Percentiles rank a stretch among this genome's conserved stretches.
phyloP scores from a whole-genome alignment of 2,113 vertebrate species.

The Nesogale talazaci region DNA sequence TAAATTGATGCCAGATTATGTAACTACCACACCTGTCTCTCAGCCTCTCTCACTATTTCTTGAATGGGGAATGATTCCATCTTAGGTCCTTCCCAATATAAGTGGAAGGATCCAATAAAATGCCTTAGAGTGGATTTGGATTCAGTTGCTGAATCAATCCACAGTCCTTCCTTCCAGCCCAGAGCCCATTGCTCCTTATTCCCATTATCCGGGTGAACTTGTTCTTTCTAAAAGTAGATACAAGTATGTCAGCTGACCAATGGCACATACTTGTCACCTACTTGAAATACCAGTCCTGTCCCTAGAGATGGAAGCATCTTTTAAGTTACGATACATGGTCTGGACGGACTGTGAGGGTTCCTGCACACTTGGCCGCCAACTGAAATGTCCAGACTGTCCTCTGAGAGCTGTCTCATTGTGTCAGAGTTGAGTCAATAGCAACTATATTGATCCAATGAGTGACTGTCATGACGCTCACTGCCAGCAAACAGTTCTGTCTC shows the following conservation, averaged over 20 bases:
- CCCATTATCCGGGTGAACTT: not conserved
- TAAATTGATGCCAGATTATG: too few relatives aligned
- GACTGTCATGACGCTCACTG: not conserved
- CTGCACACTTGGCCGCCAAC: not conserved
- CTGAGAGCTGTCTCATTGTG: not conserved
- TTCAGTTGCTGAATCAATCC: not conserved
- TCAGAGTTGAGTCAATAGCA: not conserved
- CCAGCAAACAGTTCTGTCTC: too few relatives aligned
- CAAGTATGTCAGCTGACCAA: not conserved
- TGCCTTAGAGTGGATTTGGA: not conserved
- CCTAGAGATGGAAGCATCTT: not conserved
- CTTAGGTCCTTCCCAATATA: not conserved
- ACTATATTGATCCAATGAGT: not conserved
- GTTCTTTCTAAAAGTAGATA: not conserved
- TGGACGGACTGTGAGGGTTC: not conserved
- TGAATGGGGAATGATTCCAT: not conserved
- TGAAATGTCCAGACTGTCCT: not conserved
- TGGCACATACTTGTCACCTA: not conserved
- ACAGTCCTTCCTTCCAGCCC: not conserved
- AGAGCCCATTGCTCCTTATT: not conserved
- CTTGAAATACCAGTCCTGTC: not conserved
- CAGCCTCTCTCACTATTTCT: not conserved
- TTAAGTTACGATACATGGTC: not conserved
- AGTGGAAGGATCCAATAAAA: not conserved
- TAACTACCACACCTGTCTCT: too few relatives aligned